Percentiles rank a stretch among this genome's conserved stretches.
Evolutionary conservation across 2,888 invertebrate genomes (phyloP).

Genomic region (Saturnia pavonia): DNA sequence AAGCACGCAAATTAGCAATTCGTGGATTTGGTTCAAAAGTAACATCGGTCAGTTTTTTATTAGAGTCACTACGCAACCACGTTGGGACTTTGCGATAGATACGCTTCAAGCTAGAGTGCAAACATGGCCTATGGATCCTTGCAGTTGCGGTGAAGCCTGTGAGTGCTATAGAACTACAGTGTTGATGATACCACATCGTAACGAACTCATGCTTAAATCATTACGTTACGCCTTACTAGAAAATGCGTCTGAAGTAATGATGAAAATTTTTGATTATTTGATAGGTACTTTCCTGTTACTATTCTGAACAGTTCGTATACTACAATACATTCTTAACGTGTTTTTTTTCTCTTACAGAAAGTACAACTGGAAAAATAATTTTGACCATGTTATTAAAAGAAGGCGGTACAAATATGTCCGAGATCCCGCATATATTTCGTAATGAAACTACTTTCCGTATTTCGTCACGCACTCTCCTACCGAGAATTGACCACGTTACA

Average conservation of each 20-base stretch:
- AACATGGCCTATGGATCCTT: conserved; percentile 66
- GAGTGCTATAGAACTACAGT: conserved; percentile 68
- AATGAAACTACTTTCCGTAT: conserved; percentile 54
- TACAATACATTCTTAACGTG: not conserved
- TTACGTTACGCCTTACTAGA: conserved; percentile 65
- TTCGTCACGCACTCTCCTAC: conserved; percentile 51
- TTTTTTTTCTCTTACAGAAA: conserved; percentile 50
- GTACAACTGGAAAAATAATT: conserved; percentile 63
- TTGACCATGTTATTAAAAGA: conserved; percentile 63
- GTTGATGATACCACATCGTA: conserved; percentile 66
- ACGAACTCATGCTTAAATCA: conserved; percentile 67
- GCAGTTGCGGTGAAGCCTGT: conserved; percentile 68
- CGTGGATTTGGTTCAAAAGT: conserved; percentile 69
- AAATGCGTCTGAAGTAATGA: conserved; percentile 64
- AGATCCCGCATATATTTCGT: conserved; percentile 62
- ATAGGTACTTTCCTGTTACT: conserved; percentile 50
- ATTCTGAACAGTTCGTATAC: not conserved
- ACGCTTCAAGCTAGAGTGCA: conserved; percentile 57
- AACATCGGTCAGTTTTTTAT: conserved; percentile 40
- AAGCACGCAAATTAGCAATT: conserved; percentile 59
- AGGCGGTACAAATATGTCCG: conserved; percentile 64
- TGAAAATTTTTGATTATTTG: conserved; percentile 62
- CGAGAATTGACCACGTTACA: conserved; percentile 52
- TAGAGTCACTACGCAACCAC: conserved; percentile 64
- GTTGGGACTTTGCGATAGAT: conserved; percentile 68